Evolutionary conservation across 2,888 invertebrate species (phyloP).

Genomic region (Clitarchus hookeri): DNA sequence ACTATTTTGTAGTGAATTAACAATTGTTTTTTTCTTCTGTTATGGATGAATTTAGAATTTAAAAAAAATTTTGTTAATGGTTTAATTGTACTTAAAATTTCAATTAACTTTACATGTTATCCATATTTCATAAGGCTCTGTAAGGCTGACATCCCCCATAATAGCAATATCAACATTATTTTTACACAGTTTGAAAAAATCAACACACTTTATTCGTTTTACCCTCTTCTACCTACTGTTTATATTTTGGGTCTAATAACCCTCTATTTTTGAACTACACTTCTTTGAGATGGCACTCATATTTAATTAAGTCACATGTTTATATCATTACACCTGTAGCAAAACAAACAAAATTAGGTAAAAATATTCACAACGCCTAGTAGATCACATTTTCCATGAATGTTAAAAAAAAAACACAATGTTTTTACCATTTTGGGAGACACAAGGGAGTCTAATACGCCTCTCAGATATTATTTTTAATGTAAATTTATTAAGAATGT

Average conservation of each 20-base stretch:
- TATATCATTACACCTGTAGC: no score
- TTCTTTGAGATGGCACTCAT: not conserved
- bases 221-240: not conserved
- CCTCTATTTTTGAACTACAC: not conserved
- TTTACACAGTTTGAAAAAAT: slow-evolving; percentile 15
- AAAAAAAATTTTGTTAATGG: not conserved
- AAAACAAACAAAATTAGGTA: not conserved
- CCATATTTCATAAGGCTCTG: not conserved
- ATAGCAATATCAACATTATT: slow-evolving; percentile 11
- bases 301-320: not conserved
- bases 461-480: no score
- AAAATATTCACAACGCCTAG: no score
- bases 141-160: not conserved
- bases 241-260: not conserved
- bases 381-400: no score
- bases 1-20: not conserved
- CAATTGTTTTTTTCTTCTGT: not conserved
- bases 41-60: not conserved
- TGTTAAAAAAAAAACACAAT: no score
- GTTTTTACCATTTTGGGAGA: no score
- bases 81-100: not conserved
- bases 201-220: slow-evolving; percentile 5
- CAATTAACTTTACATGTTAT: not conserved
- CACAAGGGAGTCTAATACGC: no score
- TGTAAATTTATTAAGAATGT: no score